Percentiles rank a stretch among this genome's conserved stretches.
These are phyloP conservation scores for Caenorhabditis parvicauda DNA, from an alignment of 2,888 invertebrate genomes.

Conservation along the genomic window DNA sequence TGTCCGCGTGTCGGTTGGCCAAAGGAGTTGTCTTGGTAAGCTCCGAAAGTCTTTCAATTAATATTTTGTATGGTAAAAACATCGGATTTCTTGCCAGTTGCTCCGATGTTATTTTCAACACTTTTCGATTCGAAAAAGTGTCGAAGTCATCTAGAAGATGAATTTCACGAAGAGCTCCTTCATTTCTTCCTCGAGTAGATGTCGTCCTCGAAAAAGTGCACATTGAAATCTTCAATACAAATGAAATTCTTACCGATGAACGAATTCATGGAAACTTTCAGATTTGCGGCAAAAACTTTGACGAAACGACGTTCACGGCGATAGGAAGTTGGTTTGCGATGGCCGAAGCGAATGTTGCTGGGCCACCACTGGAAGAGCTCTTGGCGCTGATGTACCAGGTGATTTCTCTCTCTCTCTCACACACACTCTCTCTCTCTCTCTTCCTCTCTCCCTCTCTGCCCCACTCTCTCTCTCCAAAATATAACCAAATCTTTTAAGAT, in stretches of 20 bases:
- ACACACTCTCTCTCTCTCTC: not conserved
- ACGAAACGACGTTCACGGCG: slow-evolving; percentile 9
- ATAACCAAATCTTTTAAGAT: slow-evolving; percentile 8
- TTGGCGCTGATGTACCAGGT: slow-evolving; percentile 26
- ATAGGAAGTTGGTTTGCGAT: slow-evolving; percentile 17
- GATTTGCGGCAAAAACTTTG: slow-evolving; percentile 12
- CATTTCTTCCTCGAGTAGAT: too few relatives aligned
- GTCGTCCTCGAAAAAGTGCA: too few relatives aligned
- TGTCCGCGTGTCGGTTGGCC: slow-evolving; percentile 27
- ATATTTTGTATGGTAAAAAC: too few relatives aligned
- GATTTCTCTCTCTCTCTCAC: not conserved
- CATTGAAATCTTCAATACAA: too few relatives aligned
- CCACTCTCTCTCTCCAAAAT: not conserved
- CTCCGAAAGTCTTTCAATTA: too few relatives aligned
- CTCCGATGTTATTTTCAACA: too few relatives aligned
- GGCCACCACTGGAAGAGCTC: slow-evolving; percentile 26
- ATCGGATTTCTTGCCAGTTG: too few relatives aligned
- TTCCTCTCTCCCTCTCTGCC: not conserved
- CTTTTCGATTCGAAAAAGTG: too few relatives aligned
- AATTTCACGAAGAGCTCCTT: too few relatives aligned
- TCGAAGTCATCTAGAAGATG: too few relatives aligned
- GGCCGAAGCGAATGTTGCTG: slow-evolving; percentile 11
- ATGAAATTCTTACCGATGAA: too few relatives aligned
- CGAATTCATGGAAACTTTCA: too few relatives aligned
- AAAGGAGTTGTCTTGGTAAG: slow-evolving; percentile 33